Conservation (phyloP, 2,888 invertebrate genomes). For the Tetranychus truncatus region DNA sequence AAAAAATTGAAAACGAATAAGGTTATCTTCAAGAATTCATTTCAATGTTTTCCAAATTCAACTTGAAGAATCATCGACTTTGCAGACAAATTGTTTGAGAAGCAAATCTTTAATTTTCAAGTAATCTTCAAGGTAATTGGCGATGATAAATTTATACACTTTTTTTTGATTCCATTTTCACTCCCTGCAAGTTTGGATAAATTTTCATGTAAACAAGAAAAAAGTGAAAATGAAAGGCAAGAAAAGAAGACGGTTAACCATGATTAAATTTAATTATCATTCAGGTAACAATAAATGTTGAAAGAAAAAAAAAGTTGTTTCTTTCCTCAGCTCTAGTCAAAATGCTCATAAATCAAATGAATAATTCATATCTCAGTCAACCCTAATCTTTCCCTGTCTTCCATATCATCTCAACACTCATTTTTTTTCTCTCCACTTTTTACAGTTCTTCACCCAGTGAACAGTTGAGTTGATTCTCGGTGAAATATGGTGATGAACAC, state of each 20-base stretch:
- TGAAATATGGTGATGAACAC: too few relatives aligned
- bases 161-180: too few relatives aligned
- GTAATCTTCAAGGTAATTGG: background rate
- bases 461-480: background rate
- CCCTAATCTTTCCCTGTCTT: background rate
- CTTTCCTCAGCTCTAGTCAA: background rate
- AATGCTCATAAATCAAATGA: background rate
- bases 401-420: background rate
- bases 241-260: background rate
- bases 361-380: background rate
- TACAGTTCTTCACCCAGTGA: background rate
- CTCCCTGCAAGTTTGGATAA: background rate
- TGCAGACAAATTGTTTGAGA: background rate
- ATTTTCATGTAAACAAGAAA: background rate
- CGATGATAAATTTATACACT: too few relatives aligned
- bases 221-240: background rate
- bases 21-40: background rate
- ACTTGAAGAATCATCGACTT: background rate
- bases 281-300: background rate
- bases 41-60: background rate
- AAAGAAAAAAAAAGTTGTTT: background rate
- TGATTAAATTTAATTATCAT: conserved; percentile 1
- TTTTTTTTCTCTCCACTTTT: background rate
- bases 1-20: too few relatives aligned
- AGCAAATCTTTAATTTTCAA: background rate